These are phyloP conservation scores for Thamnophis sirtalis DNA, from an alignment of 2,113 vertebrate species.

Conservation along the genomic window DNA sequence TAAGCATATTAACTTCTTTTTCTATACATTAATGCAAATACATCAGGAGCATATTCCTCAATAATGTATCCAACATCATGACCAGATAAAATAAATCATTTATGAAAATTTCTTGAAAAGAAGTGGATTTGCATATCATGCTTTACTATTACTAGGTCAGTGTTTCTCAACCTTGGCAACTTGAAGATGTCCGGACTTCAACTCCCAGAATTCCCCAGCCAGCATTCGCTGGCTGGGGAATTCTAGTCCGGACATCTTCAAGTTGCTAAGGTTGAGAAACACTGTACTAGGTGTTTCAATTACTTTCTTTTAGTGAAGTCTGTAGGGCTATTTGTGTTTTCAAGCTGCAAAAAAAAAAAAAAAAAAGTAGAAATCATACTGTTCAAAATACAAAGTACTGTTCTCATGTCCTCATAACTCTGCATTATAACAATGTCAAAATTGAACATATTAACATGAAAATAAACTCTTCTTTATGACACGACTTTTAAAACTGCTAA, in stretches of 20 bases:
- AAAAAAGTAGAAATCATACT: background rate
- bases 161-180: too few species aligned
- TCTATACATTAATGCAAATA: background rate
- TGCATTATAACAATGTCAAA: background rate
- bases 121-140: background rate
- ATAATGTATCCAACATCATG: background rate
- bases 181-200: too few species aligned
- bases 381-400: too few species aligned
- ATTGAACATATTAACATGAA: background rate
- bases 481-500: background rate
- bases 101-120: background rate
- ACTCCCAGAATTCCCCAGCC: too few species aligned
- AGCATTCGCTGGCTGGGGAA: too few species aligned
- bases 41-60: background rate
- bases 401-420: background rate
- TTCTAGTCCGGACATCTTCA: too few species aligned
- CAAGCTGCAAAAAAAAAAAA: background rate
- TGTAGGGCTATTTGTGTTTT: background rate
- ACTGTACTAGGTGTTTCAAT: background rate
- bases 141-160: background rate
- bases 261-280: too few species aligned
- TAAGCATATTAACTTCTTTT: background rate
- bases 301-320: background rate
- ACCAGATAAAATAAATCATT: background rate
- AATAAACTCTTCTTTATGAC: background rate